A percentile compares a stretch with the other conserved stretches of the same genome.
Conservation (phyloP, 2,888 invertebrate species). For the Diabrotica balteata region DNA sequence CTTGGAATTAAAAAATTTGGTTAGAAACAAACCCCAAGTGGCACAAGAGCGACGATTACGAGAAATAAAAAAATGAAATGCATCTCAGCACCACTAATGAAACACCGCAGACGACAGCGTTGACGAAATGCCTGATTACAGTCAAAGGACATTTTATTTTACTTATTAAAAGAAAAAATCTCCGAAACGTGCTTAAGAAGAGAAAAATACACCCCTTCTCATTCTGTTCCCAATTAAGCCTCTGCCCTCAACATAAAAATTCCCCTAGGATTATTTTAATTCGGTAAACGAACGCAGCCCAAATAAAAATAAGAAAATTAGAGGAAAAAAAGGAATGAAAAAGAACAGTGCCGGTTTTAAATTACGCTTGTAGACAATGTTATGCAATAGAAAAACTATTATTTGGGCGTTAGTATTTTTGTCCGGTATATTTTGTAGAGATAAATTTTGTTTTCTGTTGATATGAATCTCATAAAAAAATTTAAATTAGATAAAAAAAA, state of each 20-base stretch:
- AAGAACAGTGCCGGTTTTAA: too few relatives aligned
- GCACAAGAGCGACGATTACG: neutral
- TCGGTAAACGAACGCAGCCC: conserved; percentile 28
- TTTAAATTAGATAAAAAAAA: too few relatives aligned
- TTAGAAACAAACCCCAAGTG: too few relatives aligned
- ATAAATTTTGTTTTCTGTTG: too few relatives aligned
- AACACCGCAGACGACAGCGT: conserved; percentile 27
- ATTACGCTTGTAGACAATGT: too few relatives aligned
- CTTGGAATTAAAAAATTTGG: too few relatives aligned
- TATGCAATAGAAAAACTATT: too few relatives aligned
- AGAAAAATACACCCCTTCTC: conserved; percentile 29
- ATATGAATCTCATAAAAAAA: too few relatives aligned
- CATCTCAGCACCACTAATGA: conserved; percentile 20
- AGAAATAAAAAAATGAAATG: conserved; percentile 19
- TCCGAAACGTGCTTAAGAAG: conserved; percentile 29
- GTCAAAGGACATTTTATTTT: conserved; percentile 29
- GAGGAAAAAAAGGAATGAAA: too few relatives aligned
- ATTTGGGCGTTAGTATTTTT: too few relatives aligned
- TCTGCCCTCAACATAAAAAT: conserved; percentile 26
- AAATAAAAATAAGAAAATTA: conserved; percentile 29
- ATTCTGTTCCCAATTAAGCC: conserved; percentile 27
- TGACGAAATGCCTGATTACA: conserved; percentile 28
- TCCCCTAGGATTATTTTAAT: conserved; percentile 33
- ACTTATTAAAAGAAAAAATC: conserved; percentile 31
- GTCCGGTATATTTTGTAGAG: too few relatives aligned